Evolutionary conservation across 2,888 invertebrate species (phyloP).

Genomic region (Siphlonurus alternatus): DNA sequence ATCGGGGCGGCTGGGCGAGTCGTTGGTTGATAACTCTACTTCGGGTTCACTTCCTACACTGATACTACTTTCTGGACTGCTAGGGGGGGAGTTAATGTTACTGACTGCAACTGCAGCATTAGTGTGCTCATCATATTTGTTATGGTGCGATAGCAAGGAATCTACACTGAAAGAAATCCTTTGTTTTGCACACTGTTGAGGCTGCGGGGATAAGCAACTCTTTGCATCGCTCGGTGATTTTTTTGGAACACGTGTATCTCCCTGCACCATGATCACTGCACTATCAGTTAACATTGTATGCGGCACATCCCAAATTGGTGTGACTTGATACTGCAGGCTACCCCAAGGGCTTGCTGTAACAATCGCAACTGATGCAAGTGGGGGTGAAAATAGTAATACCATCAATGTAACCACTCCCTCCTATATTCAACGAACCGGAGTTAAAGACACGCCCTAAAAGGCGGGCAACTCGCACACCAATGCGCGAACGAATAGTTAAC

Average conservation of each 20-base stretch:
- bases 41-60: not conserved
- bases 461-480: not conserved
- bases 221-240: slow-evolving; percentile 5
- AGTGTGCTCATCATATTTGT: not conserved
- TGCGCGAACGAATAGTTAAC: not conserved
- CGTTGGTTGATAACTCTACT: not conserved
- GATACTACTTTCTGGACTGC: not conserved
- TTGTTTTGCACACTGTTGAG: slow-evolving; percentile 32
- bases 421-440: not conserved
- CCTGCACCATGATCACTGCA: not conserved
- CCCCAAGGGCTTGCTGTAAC: not conserved
- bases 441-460: not conserved
- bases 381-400: not conserved
- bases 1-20: not conserved
- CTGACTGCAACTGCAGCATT: not conserved
- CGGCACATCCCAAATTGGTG: not conserved
- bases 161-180: slow-evolving; percentile 61
- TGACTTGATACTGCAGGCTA: not conserved
- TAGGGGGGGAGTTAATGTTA: not conserved
- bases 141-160: slow-evolving; percentile 32
- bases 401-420: not conserved
- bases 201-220: slow-evolving; percentile 22
- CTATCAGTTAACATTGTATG: not conserved
- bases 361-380: not conserved
- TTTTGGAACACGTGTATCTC: not conserved